These are phyloP conservation scores for Illadopsis cleaveri DNA, from an alignment of 2,113 vertebrate genomes.

Conservation along the genomic window DNA sequence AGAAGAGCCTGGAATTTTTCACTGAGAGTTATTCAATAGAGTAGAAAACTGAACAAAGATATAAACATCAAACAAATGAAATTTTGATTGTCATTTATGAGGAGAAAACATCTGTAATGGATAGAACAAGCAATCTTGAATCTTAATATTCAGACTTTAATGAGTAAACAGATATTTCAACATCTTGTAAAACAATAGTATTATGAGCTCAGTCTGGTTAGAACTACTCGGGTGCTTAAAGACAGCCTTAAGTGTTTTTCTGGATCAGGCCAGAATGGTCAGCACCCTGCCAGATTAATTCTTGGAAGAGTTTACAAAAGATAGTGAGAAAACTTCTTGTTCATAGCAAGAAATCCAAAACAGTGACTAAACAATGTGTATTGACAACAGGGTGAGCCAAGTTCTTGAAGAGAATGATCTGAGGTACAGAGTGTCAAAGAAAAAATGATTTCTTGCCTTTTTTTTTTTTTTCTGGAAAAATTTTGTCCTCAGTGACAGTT, in stretches of 20 bases:
- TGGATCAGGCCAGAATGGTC: constrained; percentile 57
- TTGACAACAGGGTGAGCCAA: not conserved
- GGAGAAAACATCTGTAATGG: constrained; percentile 67
- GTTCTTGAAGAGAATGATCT: constrained; percentile 43
- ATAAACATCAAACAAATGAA: constrained; percentile 65
- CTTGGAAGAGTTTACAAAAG: constrained; percentile 31
- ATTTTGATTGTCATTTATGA: constrained; percentile 68
- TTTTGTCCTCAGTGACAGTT: not conserved
- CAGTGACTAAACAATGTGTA: constrained; percentile 8
- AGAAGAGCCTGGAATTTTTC: constrained; percentile 62
- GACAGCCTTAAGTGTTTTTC: constrained; percentile 61
- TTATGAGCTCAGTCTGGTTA: constrained; percentile 64
- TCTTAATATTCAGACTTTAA: constrained; percentile 69
- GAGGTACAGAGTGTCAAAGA: not conserved
- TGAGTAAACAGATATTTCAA: constrained; percentile 69
- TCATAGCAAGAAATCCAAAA: constrained; percentile 53
- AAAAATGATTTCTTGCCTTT: not conserved
- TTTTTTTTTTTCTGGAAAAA: not conserved
- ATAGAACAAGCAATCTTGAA: constrained; percentile 53
- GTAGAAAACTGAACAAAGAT: constrained; percentile 42
- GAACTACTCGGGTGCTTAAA: constrained; percentile 53
- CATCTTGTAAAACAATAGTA: constrained; percentile 69
- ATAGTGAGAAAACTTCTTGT: constrained; percentile 30
- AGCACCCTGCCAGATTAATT: constrained; percentile 52
- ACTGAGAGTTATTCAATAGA: constrained; percentile 23